These are phyloP conservation scores for Coreoperca whiteheadi DNA, from an alignment of 2,113 vertebrate species.

Conservation along the genomic window DNA sequence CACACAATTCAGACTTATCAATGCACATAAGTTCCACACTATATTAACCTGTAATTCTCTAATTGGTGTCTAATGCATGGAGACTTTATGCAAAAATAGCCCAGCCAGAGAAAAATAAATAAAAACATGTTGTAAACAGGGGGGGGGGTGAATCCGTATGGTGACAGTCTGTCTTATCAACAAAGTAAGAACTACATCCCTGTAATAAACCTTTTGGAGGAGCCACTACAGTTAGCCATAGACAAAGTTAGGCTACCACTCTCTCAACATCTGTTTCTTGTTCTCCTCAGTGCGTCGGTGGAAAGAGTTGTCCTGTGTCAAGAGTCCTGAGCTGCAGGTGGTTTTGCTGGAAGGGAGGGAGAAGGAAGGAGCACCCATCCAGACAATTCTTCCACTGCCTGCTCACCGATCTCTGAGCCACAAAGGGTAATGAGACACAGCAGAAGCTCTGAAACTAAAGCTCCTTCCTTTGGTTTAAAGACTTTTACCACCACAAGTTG, in stretches of 20 bases:
- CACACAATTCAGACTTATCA: neutral
- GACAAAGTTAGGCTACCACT: neutral
- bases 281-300: slow-evolving; percentile 86
- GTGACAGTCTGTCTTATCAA: neutral
- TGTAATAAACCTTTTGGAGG: neutral
- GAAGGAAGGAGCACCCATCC: slow-evolving; percentile 81
- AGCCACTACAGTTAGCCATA: neutral
- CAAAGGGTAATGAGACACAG: slow-evolving; percentile 83
- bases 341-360: slow-evolving; percentile 89
- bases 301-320: slow-evolving; percentile 88
- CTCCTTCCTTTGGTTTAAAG: neutral
- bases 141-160: neutral
- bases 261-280: neutral
- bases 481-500: neutral
- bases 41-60: neutral
- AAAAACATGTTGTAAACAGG: neutral
- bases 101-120: neutral
- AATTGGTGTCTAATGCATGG: neutral
- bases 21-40: neutral
- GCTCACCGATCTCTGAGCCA: slow-evolving; percentile 86
- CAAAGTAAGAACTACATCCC: neutral
- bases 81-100: neutral
- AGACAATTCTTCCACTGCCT: slow-evolving; percentile 89
- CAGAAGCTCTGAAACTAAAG: neutral
- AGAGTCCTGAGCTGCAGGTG: slow-evolving; percentile 87